Base-by-base conservation (phyloP, 2,113 vertebrate genomes). In the Gila orcuttii region DNA sequence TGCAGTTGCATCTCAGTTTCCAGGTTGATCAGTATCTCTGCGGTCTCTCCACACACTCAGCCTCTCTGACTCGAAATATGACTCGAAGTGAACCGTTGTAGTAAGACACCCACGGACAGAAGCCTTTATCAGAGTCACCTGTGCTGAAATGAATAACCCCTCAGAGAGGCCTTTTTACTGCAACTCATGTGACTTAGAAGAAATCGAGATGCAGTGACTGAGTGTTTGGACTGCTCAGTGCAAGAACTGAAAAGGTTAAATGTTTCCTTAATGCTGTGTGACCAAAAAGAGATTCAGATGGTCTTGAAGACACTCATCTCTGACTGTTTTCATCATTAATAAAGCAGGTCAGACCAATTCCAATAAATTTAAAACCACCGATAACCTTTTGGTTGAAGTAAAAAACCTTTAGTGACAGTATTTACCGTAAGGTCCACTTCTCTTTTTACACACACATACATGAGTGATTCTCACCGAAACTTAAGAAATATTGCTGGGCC, bases 131-230 rank as follows among this genome's bases (percentile, higher is more conserved):
- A 83, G 17, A 73, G 83, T 73, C 77, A 79, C 77, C 84, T 80
- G 87, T 39, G 76, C 57, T 80, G 64, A 89, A 76, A 87, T 52
- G 83, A 86, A 33, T 76, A 25, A 88, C 84, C 6, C 92, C 90
- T 86, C 89, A 83, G 25, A 3, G 12, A 13, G 21, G 47, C 47
- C 36, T 55, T 73, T 57, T 91, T 88, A 85, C 87, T 80, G 59
- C 12, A 82, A 90, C 81, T 83, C 89, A 90, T 89, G 90, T 87
- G 90, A 93, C 86, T 93, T 93, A 86, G 86, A 90, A 90, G 93
- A 93, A 94, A 87, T 62, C 60, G n/a, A 73, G 60, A 73, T 33
- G 64, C 76, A 52, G 11, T 83, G 69, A 87, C 59, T 68, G 47
- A 83, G 87, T 79, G 66, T 82, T 77, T 42, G 69, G 33, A 75